phyloP scores from a whole-genome alignment of 2,113 vertebrate species.

The Ctenomys sociabilis region DNA sequence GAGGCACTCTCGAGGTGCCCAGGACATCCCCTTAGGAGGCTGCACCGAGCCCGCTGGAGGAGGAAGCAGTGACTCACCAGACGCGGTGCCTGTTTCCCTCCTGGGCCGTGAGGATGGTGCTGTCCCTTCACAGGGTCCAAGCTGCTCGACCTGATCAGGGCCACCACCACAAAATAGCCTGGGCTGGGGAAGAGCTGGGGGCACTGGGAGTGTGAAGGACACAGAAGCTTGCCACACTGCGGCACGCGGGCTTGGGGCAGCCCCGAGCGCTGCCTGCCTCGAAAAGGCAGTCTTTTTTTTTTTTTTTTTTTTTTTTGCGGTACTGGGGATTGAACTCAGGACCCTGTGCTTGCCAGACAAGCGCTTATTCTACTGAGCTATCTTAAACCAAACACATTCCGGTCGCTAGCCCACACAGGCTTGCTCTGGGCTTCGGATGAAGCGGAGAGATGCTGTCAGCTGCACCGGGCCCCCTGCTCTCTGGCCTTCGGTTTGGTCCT shows the following conservation, averaged over 20 bases:
- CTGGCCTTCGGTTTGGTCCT: background rate
- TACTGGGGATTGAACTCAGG: too few species aligned
- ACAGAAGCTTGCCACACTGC: background rate
- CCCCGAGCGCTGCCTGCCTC: background rate
- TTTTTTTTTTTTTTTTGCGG: too few species aligned
- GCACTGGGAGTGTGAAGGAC: background rate
- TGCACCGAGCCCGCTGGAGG: background rate
- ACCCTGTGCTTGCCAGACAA: too few species aligned
- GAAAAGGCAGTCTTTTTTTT: background rate
- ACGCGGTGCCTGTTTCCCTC: background rate
- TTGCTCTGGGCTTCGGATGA: background rate
- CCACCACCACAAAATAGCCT: background rate
- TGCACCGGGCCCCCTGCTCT: background rate
- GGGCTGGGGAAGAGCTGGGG: background rate
- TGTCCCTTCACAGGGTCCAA: fast-evolving
- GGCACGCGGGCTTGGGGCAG: background rate
- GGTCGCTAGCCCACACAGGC: background rate
- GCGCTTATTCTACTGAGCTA: too few species aligned
- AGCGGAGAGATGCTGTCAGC: background rate
- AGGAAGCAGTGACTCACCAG: background rate
- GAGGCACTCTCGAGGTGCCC: conserved; percentile 49
- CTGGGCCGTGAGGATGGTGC: fast-evolving
- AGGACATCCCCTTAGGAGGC: conserved; percentile 65
- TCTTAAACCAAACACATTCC: background rate
- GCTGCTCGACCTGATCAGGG: background rate